Evolutionary conservation across 2,113 vertebrate species (phyloP).

Genomic region (Ursus arctos): DNA sequence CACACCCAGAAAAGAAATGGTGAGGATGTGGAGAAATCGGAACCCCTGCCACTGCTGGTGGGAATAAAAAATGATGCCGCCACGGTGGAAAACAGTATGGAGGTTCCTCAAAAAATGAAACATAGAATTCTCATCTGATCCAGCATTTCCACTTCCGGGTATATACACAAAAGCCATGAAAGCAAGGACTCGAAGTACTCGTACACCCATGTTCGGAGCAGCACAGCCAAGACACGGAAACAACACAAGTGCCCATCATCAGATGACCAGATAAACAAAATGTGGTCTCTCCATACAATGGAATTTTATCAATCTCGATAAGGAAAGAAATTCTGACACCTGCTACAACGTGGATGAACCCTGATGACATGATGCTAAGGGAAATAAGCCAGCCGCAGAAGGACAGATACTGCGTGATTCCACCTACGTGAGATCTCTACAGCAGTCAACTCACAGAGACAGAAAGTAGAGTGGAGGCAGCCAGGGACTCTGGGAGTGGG

Average conservation of each 20-base stretch:
- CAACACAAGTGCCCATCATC: fast-evolving
- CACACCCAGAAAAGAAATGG: background rate
- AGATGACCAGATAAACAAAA: background rate
- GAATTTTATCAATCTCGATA: background rate
- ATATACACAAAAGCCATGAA: background rate
- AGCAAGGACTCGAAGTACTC: no score
- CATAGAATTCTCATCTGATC: background rate
- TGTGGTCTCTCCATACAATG: fast-evolving
- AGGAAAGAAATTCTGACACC: background rate
- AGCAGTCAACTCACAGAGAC: background rate
- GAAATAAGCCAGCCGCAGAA: background rate
- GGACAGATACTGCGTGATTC: fast-evolving
- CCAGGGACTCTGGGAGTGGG: background rate
- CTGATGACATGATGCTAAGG: no score
- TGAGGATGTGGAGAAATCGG: fast-evolving
- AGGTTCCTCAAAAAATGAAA: background rate
- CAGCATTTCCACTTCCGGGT: background rate
- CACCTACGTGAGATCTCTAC: fast-evolving
- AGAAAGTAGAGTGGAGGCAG: background rate
- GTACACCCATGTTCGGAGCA: background rate
- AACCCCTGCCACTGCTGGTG: background rate
- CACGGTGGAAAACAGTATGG: fast-evolving
- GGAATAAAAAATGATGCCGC: background rate
- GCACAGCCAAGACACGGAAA: background rate
- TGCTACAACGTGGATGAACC: fast-evolving